A percentile compares a stretch with the other conserved stretches of the same genome.
Evolutionary conservation across 2,113 vertebrate species (phyloP).

Genomic region (Columba janthina): DNA sequence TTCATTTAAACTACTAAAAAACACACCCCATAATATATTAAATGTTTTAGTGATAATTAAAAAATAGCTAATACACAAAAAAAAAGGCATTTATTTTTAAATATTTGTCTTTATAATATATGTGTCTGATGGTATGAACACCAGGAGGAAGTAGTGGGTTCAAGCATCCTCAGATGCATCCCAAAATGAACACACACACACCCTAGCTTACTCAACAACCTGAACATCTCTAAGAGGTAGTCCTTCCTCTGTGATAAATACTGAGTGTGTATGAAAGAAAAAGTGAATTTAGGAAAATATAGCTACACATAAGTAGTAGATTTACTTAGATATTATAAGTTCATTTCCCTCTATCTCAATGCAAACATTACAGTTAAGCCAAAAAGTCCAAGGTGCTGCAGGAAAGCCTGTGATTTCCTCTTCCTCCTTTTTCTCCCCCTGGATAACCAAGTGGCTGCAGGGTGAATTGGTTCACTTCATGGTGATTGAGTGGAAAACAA

Average conservation of each 20-base stretch:
- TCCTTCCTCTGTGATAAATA: background rate
- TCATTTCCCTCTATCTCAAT: background rate
- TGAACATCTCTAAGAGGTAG: background rate
- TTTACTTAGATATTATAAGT: background rate
- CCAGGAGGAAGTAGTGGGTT: background rate
- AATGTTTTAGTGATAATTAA: background rate
- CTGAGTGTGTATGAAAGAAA: background rate
- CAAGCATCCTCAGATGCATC: background rate
- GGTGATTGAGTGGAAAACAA: background rate
- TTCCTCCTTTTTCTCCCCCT: background rate
- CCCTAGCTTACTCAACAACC: background rate
- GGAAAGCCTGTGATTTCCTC: background rate
- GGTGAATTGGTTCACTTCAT: background rate
- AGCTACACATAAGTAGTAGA: background rate
- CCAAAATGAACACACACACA: background rate
- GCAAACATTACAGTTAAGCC: background rate
- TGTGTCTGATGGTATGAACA: background rate
- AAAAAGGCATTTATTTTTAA: background rate
- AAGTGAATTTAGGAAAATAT: background rate
- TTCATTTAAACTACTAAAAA: constrained; percentile 21
- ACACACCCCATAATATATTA: background rate
- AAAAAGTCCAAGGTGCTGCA: background rate
- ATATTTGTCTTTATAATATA: constrained; percentile 37
- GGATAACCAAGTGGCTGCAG: background rate
- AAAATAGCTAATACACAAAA: background rate